Evolutionary conservation across 2,888 invertebrate genomes (phyloP), one percentile per base, ranked within the genome.

Genomic region (Latrodectus elegans): DNA sequence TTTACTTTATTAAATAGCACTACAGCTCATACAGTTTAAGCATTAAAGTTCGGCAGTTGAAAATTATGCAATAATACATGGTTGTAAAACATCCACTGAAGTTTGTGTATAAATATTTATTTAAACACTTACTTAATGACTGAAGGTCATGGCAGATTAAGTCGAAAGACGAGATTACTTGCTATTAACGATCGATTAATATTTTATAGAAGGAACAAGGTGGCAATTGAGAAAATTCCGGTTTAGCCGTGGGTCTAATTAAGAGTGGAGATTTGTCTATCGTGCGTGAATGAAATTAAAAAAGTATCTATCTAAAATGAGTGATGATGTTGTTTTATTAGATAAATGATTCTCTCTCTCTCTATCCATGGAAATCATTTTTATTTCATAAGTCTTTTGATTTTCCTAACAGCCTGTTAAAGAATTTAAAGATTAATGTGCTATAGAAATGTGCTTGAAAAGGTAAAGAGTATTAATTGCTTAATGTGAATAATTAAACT

Each of bases 111-210:
- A 22, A 22, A 55, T 55, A 55, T 55, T 15, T 1, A 3, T 55
- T 55, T 15, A 55, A 55, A 55, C 11, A 55, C 55, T 55, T 55
- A 55, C 55, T 15, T 14, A 55, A 14, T 8, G 55, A 55, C 49
- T 65, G 80, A 51, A 75, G 82, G 74, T 53, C 76, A 68, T 76
- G 68, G 51, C 51, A 84, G 78, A 78, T 77, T 77, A n/a, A 65
- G 68, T 76, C 77, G 71, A 22, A 65, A 77, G 71, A 76, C 84
- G 84, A 84, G 71, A 71, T 60, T 38, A 26, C 22, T 10, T 22
- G 52, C 78, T 70, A 84, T 84, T 78, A 84, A 84, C 77, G 84
- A 78, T 67, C 64, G 52, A 78, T 84, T 84, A 84, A 84, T 84
- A 77, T 78, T 78, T 77, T 67, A 70, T 84, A 84, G 78, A 78